Evolutionary conservation across 2,113 vertebrate genomes (phyloP).

Genomic region (Cardinalis cardinalis): DNA sequence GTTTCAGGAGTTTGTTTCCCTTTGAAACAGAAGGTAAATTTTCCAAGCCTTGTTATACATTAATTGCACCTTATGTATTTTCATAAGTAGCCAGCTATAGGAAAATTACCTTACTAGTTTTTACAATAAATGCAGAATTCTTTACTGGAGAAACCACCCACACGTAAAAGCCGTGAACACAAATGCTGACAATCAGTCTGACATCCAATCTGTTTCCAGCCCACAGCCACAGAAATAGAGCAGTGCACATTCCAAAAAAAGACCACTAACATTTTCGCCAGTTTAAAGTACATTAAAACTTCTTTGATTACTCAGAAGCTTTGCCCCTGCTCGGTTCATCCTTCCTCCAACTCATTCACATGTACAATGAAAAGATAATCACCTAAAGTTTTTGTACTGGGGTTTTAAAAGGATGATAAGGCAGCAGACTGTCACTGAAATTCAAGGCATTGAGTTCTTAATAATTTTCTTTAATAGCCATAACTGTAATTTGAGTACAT

Average conservation of each 20-base stretch:
- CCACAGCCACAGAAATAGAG: constrained; percentile 57
- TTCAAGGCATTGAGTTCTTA: background rate
- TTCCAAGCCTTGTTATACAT: background rate
- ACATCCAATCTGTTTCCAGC: constrained; percentile 63
- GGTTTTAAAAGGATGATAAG: background rate
- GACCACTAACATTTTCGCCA: constrained; percentile 11
- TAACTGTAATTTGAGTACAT: background rate
- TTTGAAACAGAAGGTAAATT: background rate
- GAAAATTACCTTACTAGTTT: constrained; percentile 23
- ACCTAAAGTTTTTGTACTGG: background rate
- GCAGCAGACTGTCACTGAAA: background rate
- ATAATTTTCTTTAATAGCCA: background rate
- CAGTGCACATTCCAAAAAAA: constrained; percentile 5
- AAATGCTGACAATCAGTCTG: constrained; percentile 59
- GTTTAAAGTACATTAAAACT: constrained; percentile 13
- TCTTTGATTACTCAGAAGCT: constrained; percentile 12
- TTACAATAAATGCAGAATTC: constrained; percentile 24
- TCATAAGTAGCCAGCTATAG: background rate
- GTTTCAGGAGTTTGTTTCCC: background rate
- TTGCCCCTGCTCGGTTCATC: background rate
- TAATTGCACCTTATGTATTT: background rate
- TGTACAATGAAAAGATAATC: background rate
- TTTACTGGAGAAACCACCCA: constrained; percentile 35
- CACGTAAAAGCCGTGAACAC: constrained; percentile 8
- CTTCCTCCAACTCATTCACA: background rate